Evolutionary conservation across 1,140 invertebrate genomes (phyloP).

Genomic region (Meloidogyne chitwoodi): DNA sequence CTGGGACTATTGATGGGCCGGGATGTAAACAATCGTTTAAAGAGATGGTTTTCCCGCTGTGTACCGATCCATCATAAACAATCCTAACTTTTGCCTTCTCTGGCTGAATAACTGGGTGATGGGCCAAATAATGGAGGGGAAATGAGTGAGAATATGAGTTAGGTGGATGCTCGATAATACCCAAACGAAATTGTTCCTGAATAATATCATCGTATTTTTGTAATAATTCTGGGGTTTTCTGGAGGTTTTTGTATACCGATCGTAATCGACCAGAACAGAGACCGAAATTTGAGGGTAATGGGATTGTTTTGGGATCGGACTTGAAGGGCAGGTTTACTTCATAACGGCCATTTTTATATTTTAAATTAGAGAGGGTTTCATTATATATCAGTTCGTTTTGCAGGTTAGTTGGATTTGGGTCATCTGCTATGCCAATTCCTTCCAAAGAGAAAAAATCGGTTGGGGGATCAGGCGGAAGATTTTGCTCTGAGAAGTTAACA

Average conservation of each 20-base stretch:
- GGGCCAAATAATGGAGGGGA: slow-evolving; percentile 1
- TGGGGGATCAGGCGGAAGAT: background rate
- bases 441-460: background rate
- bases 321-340: background rate
- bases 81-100: slow-evolving; percentile 4
- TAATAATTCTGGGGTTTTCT: background rate
- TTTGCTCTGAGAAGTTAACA: background rate
- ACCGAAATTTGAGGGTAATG: background rate
- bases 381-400: background rate
- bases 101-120: background rate
- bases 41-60: background rate
- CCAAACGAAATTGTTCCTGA: background rate
- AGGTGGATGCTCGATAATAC: background rate
- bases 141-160: no score
- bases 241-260: background rate
- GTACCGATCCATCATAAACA: slow-evolving; percentile 3
- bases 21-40: background rate
- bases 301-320: background rate
- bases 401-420: background rate
- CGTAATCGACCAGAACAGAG: background rate
- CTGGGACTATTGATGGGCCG: background rate
- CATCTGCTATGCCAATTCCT: background rate
- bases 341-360: background rate
- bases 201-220: background rate
- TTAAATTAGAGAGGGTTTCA: background rate